Conservation (phyloP, 2,113 vertebrate species). For the Urocolius indicus region DNA sequence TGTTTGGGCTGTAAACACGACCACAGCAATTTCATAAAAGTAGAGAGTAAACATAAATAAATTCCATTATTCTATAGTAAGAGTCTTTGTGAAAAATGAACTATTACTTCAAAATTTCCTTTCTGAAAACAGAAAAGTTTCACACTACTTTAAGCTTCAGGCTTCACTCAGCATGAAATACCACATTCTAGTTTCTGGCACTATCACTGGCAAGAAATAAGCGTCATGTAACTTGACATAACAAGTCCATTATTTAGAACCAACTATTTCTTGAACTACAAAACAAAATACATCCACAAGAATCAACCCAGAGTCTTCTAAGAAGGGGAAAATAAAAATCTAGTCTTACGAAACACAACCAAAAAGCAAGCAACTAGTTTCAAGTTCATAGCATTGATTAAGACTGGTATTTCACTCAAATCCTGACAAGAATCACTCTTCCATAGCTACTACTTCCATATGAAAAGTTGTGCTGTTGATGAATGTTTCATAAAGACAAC, state of each 20-base stretch:
- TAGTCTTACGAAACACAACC: background rate
- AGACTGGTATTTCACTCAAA: background rate
- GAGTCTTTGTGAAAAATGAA: background rate
- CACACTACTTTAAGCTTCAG: background rate
- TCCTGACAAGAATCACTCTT: background rate
- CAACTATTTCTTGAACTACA: background rate
- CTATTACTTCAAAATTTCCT: background rate
- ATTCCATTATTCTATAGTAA: background rate
- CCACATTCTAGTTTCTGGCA: background rate
- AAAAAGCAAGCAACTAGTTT: background rate
- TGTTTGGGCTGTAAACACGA: background rate
- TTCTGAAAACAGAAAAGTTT: background rate
- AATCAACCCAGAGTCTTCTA: background rate
- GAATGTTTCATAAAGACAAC: background rate
- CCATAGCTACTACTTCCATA: background rate
- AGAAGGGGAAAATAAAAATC: background rate
- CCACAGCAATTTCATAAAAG: background rate
- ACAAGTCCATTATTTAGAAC: background rate
- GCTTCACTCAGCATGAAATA: background rate
- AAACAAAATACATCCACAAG: background rate
- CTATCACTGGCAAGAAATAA: background rate
- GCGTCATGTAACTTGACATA: background rate
- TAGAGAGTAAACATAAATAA: background rate
- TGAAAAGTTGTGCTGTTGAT: too few species aligned
- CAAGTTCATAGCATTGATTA: accelerated